Base-by-base conservation (phyloP, 2,888 invertebrate species). In the Tethea ocularis region DNA sequence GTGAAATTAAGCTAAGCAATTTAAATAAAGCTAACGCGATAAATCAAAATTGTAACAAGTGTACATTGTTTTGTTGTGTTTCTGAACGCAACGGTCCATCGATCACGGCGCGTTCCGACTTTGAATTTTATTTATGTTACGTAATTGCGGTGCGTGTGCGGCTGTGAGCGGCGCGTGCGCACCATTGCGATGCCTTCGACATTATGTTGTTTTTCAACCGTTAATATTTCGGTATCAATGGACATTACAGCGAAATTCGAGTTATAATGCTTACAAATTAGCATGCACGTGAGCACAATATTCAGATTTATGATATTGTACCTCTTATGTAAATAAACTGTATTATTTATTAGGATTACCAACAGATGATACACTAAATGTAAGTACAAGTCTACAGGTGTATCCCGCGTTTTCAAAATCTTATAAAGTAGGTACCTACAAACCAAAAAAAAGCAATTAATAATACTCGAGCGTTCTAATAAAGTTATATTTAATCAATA, bases 51-150 rank as follows among this genome's bases (percentile, higher is more conserved):
- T 75, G 75, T 78, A 84, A 81, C 80, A 80, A 86, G 83, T 84
- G 80, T 77, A 85, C 84, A 82, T 78, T 78, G 82, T 83, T 82
- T 84, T 75, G 83, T 77, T 82, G 76, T 76, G 78, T 83, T 82
- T 82, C 76, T 74, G 80, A 79, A 80, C 77, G 74, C 76, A 75
- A 70, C 74, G 78, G 75, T 76, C 84, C 86, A 89, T 90, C 90
- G 87, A 90, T 89, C 90, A 89, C 86, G 78, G 80, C 77, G 79
- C 81, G 80, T 79, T 83, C 82, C 77, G 75, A 77, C 68, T 83
- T 83, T 83, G 86, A 82, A 90, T 90, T n/a, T n/a, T n/a, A n/a
- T n/a, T 89, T 90, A 89, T 89, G 89, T 87, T 84, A 83, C 86
- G 86, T 89, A 90, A 90, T 89, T 89, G 85, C 84, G 84, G 83